Evolutionary conservation across 2,113 vertebrate species (phyloP).

Genomic region (Columbina picui): DNA sequence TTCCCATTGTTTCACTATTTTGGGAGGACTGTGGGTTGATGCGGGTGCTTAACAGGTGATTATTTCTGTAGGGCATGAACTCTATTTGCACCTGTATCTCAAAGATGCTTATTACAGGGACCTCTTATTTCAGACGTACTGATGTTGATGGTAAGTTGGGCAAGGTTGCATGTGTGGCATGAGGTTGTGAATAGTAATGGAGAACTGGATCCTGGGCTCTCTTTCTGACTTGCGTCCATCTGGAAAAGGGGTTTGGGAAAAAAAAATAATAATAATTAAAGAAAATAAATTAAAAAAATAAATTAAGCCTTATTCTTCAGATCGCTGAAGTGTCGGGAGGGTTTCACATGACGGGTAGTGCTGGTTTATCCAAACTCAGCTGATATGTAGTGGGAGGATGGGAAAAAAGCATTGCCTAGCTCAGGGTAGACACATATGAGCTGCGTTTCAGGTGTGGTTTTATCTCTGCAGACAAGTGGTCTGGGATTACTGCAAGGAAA

Average conservation of each 20-base stretch:
- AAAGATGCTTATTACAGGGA: fast-evolving
- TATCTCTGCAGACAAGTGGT: background rate
- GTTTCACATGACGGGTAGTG: background rate
- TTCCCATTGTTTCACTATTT: background rate
- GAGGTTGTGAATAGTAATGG: fast-evolving
- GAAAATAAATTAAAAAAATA: too few species aligned
- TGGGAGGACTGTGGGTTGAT: background rate
- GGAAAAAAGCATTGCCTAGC: background rate
- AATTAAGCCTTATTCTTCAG: background rate
- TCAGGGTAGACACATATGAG: fast-evolving
- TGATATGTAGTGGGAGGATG: background rate
- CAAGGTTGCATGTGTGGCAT: fast-evolving
- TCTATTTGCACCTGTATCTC: background rate
- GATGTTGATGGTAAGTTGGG: fast-evolving
- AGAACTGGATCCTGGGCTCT: background rate
- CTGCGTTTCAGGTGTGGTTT: background rate
- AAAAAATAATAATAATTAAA: background rate
- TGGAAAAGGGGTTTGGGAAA: background rate
- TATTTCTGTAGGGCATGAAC: background rate
- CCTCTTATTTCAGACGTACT: fast-evolving
- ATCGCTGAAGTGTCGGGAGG: background rate
- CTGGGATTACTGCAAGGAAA: background rate
- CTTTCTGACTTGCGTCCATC: background rate
- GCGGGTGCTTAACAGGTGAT: background rate
- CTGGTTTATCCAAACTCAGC: background rate